Evolutionary conservation across 2,888 invertebrate genomes (phyloP).

Genomic region (Eristalis pertinax): DNA sequence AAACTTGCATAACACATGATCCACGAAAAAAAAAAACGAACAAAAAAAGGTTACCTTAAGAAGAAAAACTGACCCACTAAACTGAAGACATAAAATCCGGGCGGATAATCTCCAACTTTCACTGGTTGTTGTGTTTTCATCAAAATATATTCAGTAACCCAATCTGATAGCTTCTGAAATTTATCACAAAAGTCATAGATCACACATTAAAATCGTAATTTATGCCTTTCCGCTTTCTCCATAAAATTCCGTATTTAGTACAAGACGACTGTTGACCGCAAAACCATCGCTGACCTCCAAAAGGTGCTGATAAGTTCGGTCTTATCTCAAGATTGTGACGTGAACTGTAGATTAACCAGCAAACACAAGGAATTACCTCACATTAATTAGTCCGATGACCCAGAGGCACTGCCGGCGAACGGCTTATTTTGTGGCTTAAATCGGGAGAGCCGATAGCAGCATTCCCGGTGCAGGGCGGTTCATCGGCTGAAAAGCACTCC

Average conservation of each 20-base stretch:
- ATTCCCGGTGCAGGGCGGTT: neutral
- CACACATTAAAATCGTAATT: neutral
- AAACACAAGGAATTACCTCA: neutral
- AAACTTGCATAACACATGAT: neutral
- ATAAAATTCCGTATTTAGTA: neutral
- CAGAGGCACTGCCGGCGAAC: neutral
- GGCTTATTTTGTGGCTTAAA: neutral
- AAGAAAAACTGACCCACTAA: neutral
- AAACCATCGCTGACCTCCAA: neutral
- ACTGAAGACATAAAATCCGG: neutral
- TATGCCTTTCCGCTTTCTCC: neutral
- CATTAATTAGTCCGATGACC: constrained; percentile 4
- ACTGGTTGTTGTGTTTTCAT: neutral
- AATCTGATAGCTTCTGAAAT: neutral
- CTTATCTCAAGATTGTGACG: neutral
- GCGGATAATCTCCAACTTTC: neutral
- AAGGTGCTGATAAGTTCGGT: neutral
- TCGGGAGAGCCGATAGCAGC: neutral
- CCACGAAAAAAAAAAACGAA: neutral
- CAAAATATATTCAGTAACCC: neutral
- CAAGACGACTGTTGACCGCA: neutral
- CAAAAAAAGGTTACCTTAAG: neutral
- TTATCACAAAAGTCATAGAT: neutral
- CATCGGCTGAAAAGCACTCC: neutral
- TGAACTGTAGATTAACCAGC: neutral